Evolutionary conservation across 2,888 invertebrate species (phyloP), one percentile per base, ranked within the genome.

Genomic region (Morpho helenor): DNA sequence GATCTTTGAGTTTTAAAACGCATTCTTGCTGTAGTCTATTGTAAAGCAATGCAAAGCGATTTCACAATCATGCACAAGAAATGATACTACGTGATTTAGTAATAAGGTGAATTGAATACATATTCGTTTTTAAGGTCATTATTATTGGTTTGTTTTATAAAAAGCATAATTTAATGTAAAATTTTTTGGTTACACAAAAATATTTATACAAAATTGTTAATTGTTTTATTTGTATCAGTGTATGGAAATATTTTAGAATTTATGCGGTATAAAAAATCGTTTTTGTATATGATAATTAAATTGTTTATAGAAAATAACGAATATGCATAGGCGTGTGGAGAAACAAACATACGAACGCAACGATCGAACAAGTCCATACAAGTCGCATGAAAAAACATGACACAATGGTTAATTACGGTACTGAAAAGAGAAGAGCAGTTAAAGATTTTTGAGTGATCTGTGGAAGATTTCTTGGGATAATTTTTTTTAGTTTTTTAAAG

Each of bases 1-100:
- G 97, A 97, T 77, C 97, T 93, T 92, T 97, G 97, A 70, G 96
- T 96, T 92, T 97, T 97, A 91, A 96, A 96, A 91, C 95, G 94
- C 92, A 96, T 94, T 91, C 94, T 92, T 87, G 94, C 93, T 81
- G 92, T 84, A 49, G 81, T 77, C 88, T 89, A 80, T 59, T 69
- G 7, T 10, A 61, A 62, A 62, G 49, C 63, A 52, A 80, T 80
- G 82, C 81, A 75, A 62, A 60, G 59, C 57, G 57, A 52, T 57
- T 60, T 55, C 16, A 43, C 43, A 40, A 43, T 43, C 74, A 74
- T 62, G 68, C 68, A 59, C 60, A 62, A 64, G 63, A 63, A 67
- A 55, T 55, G 22, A 40, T 31, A 59, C 54, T 49, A 49, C 58
- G 49, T 55, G 46, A 47, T 31, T 49, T 49, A 23, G 10, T 43